Evolutionary conservation across 92 coral and sea anemone genomes (phyloP).

Genomic region (Muricea muricata): DNA sequence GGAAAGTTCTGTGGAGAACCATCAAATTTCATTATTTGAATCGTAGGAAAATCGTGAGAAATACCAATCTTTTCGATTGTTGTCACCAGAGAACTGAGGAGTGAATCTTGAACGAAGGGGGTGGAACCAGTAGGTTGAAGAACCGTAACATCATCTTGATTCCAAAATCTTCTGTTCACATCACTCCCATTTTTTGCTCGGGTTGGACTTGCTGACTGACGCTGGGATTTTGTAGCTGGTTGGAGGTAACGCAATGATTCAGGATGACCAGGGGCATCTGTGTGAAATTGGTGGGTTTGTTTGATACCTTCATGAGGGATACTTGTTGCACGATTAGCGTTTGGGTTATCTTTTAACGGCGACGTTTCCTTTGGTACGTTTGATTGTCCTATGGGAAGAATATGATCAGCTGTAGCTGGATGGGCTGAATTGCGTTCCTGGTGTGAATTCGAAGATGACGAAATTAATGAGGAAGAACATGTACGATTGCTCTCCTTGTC

Average conservation of each 20-base stretch:
- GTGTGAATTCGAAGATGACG: neutral
- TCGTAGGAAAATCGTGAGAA: constrained; percentile 55
- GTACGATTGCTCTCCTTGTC: neutral
- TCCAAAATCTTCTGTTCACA: neutral
- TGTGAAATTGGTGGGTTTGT: no score
- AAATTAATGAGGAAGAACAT: neutral
- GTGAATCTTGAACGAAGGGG: neutral
- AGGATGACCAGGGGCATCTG: no score
- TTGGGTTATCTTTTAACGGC: no score
- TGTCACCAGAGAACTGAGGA: constrained; percentile 2
- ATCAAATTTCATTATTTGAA: constrained; percentile 61
- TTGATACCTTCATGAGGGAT: no score
- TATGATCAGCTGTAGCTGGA: no score
- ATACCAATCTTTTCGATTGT: constrained; percentile 65
- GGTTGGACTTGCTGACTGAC: no score
- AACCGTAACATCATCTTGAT: neutral
- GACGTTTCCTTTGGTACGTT: no score
- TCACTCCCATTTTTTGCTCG: neutral
- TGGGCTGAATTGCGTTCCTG: no score
- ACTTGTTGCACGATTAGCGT: no score
- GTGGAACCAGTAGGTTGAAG: constrained; percentile 8
- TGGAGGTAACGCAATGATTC: no score
- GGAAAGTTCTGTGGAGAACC: constrained; percentile 70
- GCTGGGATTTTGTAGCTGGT: no score
- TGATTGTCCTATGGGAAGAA: no score